Evolutionary conservation across 2,797 vertebrate species (phyloP).

Genomic region (Ptychobarbus kaznakovi): DNA sequence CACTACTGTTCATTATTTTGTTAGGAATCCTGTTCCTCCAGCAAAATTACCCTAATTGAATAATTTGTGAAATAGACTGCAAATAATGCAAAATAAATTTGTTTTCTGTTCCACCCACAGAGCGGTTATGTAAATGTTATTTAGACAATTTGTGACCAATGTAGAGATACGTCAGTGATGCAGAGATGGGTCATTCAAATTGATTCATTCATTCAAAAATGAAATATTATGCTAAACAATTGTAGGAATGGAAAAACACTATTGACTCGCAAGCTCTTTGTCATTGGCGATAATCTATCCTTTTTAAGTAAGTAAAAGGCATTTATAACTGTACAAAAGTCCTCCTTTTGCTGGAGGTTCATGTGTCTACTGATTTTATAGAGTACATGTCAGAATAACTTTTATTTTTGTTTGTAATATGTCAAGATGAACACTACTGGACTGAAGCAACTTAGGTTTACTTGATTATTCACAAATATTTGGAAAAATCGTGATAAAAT

Average conservation of each 20-base stretch:
- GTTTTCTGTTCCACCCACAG: slow-evolving; percentile 14
- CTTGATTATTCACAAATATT: not conserved
- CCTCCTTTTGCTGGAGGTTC: not conserved
- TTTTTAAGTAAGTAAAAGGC: not conserved
- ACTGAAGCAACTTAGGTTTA: not conserved
- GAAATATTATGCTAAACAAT: not conserved
- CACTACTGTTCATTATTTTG: slow-evolving; percentile 13
- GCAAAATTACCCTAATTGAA: slow-evolving; percentile 16
- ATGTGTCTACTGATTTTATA: not conserved
- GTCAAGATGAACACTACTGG: not conserved
- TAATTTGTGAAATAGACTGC: slow-evolving; percentile 33
- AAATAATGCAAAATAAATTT: slow-evolving; percentile 28
- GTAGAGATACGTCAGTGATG: not conserved
- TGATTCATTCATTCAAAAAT: not conserved
- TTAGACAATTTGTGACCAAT: not conserved
- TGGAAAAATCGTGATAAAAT: not conserved
- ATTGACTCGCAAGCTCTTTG: not conserved
- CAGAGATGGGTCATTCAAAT: not conserved
- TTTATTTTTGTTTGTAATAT: not conserved
- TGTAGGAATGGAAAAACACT: not conserved
- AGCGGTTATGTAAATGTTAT: slow-evolving; percentile 39
- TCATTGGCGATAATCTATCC: not conserved
- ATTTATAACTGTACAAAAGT: not conserved
- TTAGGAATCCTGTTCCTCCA: slow-evolving; percentile 11
- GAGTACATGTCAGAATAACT: not conserved